phyloP scores from a whole-genome alignment of 2,888 invertebrate genomes.

The Melangyna quadrimaculata region DNA sequence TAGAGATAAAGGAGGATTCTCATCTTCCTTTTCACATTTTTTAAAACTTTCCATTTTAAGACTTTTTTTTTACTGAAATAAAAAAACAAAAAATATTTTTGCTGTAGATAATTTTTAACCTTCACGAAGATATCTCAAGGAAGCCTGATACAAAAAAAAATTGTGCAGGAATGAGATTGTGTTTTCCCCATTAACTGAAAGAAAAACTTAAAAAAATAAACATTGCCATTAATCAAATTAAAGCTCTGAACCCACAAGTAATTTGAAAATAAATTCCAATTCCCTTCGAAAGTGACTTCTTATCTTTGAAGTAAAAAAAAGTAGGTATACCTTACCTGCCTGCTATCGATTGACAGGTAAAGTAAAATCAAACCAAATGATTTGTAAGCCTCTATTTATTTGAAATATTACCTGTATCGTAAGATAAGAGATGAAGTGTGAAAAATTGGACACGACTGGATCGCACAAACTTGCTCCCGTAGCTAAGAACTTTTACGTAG shows the following conservation, averaged over 20 bases:
- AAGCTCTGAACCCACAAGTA: not conserved
- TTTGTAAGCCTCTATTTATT: not conserved
- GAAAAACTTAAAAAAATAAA: not conserved
- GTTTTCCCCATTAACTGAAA: not conserved
- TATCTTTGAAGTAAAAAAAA: not conserved
- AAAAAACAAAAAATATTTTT: not conserved
- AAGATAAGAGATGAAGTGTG: no score
- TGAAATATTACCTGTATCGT: no score
- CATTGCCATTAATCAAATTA: constrained; percentile 7
- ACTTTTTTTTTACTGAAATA: not conserved
- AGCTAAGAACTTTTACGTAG: no score
- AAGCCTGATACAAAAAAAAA: not conserved
- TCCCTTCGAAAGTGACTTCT: not conserved
- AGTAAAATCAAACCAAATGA: not conserved
- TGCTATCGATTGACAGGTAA: not conserved
- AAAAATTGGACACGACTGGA: no score
- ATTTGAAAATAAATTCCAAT: constrained; percentile 4
- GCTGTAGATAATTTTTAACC: not conserved
- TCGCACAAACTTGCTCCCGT: no score
- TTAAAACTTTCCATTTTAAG: not conserved
- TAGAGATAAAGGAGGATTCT: not conserved
- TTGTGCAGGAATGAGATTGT: not conserved
- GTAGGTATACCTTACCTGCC: not conserved
- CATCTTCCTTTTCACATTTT: not conserved
- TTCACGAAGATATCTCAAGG: not conserved